phyloP scores from a whole-genome alignment of 2,113 vertebrate genomes.

The Haliaeetus leucogaster region DNA sequence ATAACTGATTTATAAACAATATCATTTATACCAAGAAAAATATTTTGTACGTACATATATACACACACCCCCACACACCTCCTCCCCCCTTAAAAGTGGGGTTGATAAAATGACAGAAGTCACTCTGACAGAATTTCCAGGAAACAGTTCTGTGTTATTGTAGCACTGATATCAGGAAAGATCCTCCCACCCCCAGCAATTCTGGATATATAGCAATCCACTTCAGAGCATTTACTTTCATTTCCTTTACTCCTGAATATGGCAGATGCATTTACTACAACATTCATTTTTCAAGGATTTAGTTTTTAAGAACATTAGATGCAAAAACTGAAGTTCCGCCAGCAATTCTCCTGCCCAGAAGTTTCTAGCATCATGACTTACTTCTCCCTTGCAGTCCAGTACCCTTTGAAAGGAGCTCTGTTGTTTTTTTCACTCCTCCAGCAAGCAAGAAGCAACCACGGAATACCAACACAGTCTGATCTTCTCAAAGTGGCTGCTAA shows the following conservation, averaged over 20 bases:
- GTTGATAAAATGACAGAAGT: neutral
- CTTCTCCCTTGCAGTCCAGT: neutral
- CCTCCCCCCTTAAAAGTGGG: neutral
- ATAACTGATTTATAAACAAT: neutral
- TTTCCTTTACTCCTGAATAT: neutral
- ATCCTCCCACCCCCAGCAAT: neutral
- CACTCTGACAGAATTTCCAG: neutral
- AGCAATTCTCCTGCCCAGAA: neutral
- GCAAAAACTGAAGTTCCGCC: neutral
- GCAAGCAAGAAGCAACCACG: neutral
- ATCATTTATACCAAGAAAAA: neutral
- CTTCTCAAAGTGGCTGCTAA: neutral
- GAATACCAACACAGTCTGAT: neutral
- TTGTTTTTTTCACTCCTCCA: neutral
- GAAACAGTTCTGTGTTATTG: neutral
- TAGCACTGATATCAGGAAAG: neutral
- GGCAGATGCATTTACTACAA: accelerated
- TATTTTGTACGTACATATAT: neutral
- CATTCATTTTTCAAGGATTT: neutral
- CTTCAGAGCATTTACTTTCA: neutral
- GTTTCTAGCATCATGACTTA: neutral
- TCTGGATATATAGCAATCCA: neutral
- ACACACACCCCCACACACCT: accelerated
- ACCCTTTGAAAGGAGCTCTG: neutral
- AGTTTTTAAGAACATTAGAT: neutral